A percentile compares a stretch with the other conserved stretches of the same genome.
Conservation (phyloP, 2,888 invertebrate genomes). For the Podotricha telesiphe region DNA sequence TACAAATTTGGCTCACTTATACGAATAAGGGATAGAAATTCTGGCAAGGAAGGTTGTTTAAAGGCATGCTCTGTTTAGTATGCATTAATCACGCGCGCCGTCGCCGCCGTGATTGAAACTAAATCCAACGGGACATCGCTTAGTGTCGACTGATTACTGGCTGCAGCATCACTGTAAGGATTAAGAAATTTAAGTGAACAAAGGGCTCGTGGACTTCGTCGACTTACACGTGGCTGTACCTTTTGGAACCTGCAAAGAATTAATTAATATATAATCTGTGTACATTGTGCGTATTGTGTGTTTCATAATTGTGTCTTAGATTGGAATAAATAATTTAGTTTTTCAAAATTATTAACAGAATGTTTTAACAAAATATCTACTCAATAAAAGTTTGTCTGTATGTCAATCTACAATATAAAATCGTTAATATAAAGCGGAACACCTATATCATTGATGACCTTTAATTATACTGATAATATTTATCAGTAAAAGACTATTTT, state of each 20-base stretch:
- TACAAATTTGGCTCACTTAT: background rate
- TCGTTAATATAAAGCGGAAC: too few species aligned
- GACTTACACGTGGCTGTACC: background rate
- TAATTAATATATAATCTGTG: background rate
- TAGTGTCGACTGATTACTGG: conserved; percentile 72
- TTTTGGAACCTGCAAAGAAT: conserved; percentile 1
- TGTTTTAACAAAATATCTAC: too few species aligned
- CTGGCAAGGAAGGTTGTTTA: conserved; percentile 18
- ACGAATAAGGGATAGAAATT: conserved; percentile 1
- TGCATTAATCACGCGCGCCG: conserved; percentile 78
- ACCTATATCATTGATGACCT: too few species aligned
- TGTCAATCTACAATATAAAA: too few species aligned
- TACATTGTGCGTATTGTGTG: too few species aligned
- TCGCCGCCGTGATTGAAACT: conserved; percentile 78
- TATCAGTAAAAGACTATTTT: too few species aligned
- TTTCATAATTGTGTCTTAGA: too few species aligned
- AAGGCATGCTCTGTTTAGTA: conserved; percentile 70
- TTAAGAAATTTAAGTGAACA: conserved; percentile 71
- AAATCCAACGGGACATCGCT: conserved; percentile 71
- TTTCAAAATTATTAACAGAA: too few species aligned
- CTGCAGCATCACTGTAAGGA: conserved; percentile 60
- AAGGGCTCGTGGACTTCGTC: conserved; percentile 5
- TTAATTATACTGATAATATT: too few species aligned
- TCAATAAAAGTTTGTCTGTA: too few species aligned
- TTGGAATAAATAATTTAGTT: too few species aligned